These are phyloP conservation scores for Anthoscopus minutus DNA, from an alignment of 2,113 vertebrate species.

Conservation along the genomic window DNA sequence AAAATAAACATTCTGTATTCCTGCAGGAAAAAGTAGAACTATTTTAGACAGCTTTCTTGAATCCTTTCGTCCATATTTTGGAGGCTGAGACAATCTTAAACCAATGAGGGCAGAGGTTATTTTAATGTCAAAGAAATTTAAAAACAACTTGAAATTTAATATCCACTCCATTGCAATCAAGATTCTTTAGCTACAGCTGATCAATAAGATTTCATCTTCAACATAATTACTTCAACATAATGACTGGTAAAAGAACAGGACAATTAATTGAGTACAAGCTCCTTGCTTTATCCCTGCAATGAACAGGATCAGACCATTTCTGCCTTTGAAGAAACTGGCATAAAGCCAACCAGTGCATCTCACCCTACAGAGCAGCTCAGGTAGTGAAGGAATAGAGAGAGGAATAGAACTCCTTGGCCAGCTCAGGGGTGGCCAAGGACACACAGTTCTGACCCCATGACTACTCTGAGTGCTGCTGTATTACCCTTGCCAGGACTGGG, in stretches of 20 bases:
- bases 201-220: neutral
- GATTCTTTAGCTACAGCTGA: neutral
- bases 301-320: neutral
- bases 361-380: neutral
- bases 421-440: neutral
- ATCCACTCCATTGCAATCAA: neutral
- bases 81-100: neutral
- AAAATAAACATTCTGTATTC: neutral
- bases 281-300: neutral
- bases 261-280: neutral
- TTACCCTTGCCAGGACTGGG: neutral
- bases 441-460: neutral
- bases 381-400: neutral
- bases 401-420: neutral
- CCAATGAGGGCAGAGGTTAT: neutral
- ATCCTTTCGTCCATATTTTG: neutral
- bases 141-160: neutral
- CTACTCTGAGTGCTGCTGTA: neutral
- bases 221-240: neutral
- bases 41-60: neutral
- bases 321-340: neutral
- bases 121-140: neutral
- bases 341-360: neutral
- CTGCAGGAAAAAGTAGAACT: neutral
- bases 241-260: neutral